phyloP scores from a whole-genome alignment of 2,888 invertebrate genomes.

The Deilephila porcellus region DNA sequence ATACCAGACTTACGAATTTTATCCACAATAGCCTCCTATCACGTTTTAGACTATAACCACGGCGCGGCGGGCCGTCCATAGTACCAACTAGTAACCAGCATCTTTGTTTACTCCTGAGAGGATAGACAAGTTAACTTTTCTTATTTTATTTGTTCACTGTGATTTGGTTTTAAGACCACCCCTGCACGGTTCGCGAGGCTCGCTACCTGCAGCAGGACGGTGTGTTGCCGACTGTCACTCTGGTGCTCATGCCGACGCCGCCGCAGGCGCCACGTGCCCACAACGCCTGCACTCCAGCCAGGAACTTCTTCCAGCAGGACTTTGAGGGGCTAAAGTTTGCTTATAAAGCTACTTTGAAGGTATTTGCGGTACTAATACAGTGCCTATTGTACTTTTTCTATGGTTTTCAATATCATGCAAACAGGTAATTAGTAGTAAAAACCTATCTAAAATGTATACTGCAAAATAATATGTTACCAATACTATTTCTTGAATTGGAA shows the following conservation, averaged over 20 bases:
- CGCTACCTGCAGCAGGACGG: constrained; percentile 75
- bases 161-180: constrained; percentile 62
- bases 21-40: too few species aligned
- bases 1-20: too few species aligned
- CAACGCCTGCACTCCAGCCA: constrained; percentile 54
- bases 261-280: constrained; percentile 49
- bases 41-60: too few species aligned
- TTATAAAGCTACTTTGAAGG: constrained; percentile 73
- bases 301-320: constrained; percentile 72
- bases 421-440: too few species aligned
- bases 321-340: constrained; percentile 71
- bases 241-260: constrained; percentile 62
- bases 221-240: constrained; percentile 70
- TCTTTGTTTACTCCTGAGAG: too few species aligned
- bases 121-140: neutral
- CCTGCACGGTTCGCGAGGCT: constrained; percentile 75
- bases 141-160: neutral
- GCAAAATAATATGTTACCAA: too few species aligned
- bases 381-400: neutral
- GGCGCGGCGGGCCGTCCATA: too few species aligned
- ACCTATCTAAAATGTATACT: too few species aligned
- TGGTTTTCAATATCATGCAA: neutral
- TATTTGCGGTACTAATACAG: constrained; percentile 32
- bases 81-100: too few species aligned
- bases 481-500: too few species aligned